These are phyloP conservation scores for Salvelinus alpinus DNA, from an alignment of 2,113 vertebrate species.

Conservation along the genomic window DNA sequence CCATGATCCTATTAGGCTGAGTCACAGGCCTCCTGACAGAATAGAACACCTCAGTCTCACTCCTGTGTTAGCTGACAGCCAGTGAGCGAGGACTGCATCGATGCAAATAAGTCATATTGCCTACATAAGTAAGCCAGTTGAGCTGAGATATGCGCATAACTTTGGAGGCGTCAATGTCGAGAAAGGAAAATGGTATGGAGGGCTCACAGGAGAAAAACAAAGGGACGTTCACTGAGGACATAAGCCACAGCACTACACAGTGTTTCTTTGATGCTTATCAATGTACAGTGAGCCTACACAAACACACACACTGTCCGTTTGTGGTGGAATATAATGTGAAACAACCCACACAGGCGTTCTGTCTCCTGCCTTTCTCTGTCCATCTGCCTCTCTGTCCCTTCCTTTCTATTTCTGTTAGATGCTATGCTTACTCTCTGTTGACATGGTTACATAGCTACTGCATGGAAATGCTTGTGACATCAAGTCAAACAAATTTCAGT, in stretches of 20 bases:
- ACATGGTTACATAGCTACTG: background rate
- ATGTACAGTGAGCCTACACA: background rate
- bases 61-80: background rate
- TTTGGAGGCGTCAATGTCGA: background rate
- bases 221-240: constrained; percentile 6
- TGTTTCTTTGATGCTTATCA: background rate
- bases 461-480: background rate
- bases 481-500: constrained; percentile 7
- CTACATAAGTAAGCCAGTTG: background rate
- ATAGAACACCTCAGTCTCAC: background rate
- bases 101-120: constrained; percentile 1
- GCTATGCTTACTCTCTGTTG: constrained; percentile 5
- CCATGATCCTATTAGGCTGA: background rate
- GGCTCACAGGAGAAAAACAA: background rate
- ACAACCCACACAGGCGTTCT: background rate
- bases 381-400: background rate
- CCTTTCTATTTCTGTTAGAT: background rate
- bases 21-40: too few relatives aligned
- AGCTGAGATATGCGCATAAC: constrained; percentile 14
- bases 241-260: too few relatives aligned
- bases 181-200: background rate
- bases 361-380: background rate
- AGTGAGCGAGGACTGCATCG: background rate
- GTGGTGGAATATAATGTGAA: background rate
- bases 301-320: background rate